A percentile compares a stretch with the other conserved stretches of the same genome.
phyloP scores from a whole-genome alignment of 2,797 vertebrate species.

The Pipistrellus nathusii region DNA sequence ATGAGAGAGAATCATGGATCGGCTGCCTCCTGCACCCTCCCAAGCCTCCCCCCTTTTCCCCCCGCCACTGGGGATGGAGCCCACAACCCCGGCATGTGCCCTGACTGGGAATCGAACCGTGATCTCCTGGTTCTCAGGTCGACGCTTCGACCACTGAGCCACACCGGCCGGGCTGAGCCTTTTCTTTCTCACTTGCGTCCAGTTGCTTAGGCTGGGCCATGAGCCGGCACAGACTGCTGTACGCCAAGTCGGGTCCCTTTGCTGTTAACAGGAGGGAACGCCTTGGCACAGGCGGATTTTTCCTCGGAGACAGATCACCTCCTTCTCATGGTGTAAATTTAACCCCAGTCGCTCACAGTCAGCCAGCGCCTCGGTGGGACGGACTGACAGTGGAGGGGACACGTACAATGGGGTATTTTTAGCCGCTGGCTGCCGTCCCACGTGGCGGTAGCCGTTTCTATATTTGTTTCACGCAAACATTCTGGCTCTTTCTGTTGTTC shows the following conservation, averaged over 20 bases:
- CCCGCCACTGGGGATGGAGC: too few species aligned
- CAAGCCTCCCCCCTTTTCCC: fast-evolving
- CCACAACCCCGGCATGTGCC: too few species aligned
- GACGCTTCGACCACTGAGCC: too few species aligned
- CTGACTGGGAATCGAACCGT: too few species aligned
- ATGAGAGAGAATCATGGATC: too few species aligned
- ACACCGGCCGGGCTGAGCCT: neutral
- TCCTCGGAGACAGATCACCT: constrained; percentile 51
- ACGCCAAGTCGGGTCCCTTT: neutral
- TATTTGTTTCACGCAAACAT: neutral
- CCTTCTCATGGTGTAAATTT: constrained; percentile 12
- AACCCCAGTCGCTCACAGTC: neutral
- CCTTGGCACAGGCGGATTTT: neutral
- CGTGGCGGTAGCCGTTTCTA: constrained; percentile 48
- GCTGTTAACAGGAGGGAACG: neutral
- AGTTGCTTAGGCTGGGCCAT: neutral
- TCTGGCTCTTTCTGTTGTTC: constrained; percentile 41
- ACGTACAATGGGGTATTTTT: constrained; percentile 72
- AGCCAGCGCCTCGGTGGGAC: constrained; percentile 79
- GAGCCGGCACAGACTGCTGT: neutral
- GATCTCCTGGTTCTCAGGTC: too few species aligned
- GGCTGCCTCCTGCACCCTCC: too few species aligned
- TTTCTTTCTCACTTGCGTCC: constrained; percentile 31
- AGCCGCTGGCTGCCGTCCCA: neutral
- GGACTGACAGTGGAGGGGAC: constrained; percentile 78